Evolutionary conservation across 2,113 vertebrate genomes (phyloP), one percentile per base, ranked within the genome.

Genomic region (Eurypyga helias): DNA sequence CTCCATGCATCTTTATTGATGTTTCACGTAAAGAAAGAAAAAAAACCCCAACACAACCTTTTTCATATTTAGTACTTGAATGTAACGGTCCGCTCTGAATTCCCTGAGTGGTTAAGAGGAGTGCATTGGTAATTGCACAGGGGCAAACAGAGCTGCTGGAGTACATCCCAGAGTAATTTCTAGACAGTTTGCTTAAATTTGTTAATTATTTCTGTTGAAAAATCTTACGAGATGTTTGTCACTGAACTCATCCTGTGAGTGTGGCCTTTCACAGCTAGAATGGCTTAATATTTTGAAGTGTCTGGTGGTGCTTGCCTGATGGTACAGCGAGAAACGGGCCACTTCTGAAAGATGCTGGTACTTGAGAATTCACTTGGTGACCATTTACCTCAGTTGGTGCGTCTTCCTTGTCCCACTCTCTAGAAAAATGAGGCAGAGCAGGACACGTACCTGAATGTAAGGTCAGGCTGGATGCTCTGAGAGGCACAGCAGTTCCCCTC

Each of bases 211-310:
- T 86, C 31, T 41, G 26, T 58, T 58, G 31, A 31, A 77, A 73
- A 25, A 2, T 24, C 12, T 33, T 62, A 0, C 0, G 16, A 65
- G 51, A 5, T n/a, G 13, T 36, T 61, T 1, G 0, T 51, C 41
- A 13, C 7, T 34, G 4, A 11, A 1, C 28, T 72, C 23, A 17
- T 7, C 9, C 9, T 4, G 0, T 38, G 58, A 72, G 25, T 1
- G 21, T 81, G 21, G 11, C 51, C 26, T 81, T 67, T 49, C 29
- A 16, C 34, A 58, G 46, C 19, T 46, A 23, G 78, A 21, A 17
- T 19, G 41, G 48, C n/a, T 57, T 18, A 16, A 3, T 49, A 6
- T 18, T 34, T 72, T 12, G 6, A 64, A 33, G 58, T 7, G 6
- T 11, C 34, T 58, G n/a, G 17, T 58, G 13, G 54, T 6, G 3